phyloP scores from a whole-genome alignment of 2,113 vertebrate genomes.

The Ifrita kowaldi region DNA sequence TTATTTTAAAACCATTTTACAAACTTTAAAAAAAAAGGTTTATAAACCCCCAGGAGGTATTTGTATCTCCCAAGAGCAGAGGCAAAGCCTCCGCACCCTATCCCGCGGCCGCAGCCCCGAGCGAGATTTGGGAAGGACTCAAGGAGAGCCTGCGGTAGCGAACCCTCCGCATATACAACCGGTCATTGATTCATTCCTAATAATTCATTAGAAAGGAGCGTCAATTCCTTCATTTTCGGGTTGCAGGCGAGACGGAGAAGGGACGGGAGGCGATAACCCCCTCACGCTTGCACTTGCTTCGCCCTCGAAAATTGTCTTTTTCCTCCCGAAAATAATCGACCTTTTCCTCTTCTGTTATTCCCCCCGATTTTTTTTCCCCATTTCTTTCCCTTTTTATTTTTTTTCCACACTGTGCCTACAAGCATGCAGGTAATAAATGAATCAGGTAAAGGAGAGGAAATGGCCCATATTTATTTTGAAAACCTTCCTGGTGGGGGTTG shows the following conservation, averaged over 20 bases:
- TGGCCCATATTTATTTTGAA: not conserved
- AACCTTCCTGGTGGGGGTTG: not conserved
- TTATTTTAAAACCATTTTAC: not conserved
- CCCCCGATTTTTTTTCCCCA: rapidly evolving
- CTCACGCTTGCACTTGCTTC: not conserved
- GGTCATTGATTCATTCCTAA: not conserved
- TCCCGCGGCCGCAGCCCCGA: not conserved
- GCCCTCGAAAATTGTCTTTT: not conserved
- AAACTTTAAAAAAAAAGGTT: no score
- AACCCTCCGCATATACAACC: not conserved
- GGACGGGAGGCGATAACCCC: not conserved
- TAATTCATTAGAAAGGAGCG: not conserved
- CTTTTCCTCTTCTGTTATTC: not conserved
- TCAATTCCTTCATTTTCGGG: not conserved
- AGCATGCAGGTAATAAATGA: not conserved
- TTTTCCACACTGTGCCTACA: not conserved
- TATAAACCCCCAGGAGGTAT: rapidly evolving
- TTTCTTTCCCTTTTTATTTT: rapidly evolving
- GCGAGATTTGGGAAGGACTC: not conserved
- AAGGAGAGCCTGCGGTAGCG: not conserved
- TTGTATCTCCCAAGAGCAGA: not conserved
- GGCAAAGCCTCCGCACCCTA: not conserved
- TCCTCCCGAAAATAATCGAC: not conserved
- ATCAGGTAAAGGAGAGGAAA: not conserved
- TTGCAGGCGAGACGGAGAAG: not conserved